These are phyloP conservation scores for Cephalopterus ornatus DNA, from an alignment of 2,113 vertebrate genomes.

Conservation along the genomic window DNA sequence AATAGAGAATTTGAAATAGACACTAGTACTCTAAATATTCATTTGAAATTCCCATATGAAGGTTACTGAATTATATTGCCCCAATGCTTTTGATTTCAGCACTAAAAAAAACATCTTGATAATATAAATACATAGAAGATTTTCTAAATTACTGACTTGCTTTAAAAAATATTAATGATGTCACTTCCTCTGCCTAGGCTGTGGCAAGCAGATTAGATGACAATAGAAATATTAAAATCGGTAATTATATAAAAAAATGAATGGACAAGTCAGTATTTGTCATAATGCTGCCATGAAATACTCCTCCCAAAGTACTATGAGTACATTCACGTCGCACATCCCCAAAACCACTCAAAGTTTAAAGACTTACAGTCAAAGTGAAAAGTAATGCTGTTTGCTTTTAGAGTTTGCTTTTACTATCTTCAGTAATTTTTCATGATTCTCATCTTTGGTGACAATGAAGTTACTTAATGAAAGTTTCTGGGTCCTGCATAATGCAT, in stretches of 20 bases:
- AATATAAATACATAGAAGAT: slow-evolving; percentile 28
- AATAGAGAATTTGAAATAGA: slow-evolving; percentile 26
- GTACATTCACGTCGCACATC: slow-evolving; percentile 53
- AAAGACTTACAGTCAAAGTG: slow-evolving; percentile 10
- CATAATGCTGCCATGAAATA: slow-evolving; percentile 16
- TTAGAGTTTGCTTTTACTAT: slow-evolving; percentile 7
- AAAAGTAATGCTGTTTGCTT: slow-evolving; percentile 40
- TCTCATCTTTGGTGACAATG: slow-evolving; percentile 57
- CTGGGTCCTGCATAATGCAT: not conserved
- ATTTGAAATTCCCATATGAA: slow-evolving; percentile 26
- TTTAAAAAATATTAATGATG: slow-evolving; percentile 30
- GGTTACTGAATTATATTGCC: slow-evolving; percentile 27
- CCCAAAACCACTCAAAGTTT: slow-evolving; percentile 19
- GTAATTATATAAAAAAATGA: not conserved
- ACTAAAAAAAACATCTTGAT: slow-evolving; percentile 7
- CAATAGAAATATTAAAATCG: not conserved
- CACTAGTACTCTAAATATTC: slow-evolving; percentile 13
- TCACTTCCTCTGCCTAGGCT: slow-evolving; percentile 32
- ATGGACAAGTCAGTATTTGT: not conserved
- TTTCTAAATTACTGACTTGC: slow-evolving; percentile 42
- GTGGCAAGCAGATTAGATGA: slow-evolving; percentile 24
- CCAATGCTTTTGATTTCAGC: slow-evolving; percentile 35
- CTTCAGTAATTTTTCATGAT: slow-evolving; percentile 28
- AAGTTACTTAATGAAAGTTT: slow-evolving; percentile 8
- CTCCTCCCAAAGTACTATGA: slow-evolving; percentile 14